These are phyloP conservation scores for Anthoscopus minutus DNA, from an alignment of 2,113 vertebrate species.

Conservation along the genomic window DNA sequence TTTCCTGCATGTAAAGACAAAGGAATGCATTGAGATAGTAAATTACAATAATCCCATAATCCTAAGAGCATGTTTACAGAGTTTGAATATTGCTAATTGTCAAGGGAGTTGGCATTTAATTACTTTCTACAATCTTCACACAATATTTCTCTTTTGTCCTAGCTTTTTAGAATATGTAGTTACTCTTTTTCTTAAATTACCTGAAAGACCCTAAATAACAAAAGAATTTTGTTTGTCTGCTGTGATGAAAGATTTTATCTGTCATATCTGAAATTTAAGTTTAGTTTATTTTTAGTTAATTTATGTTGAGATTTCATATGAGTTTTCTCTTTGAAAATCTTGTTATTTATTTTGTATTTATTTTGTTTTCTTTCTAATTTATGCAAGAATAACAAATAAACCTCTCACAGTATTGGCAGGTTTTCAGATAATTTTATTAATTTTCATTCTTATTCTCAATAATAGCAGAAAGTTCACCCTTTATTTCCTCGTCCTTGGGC, in stretches of 20 bases:
- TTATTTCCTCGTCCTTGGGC: neutral
- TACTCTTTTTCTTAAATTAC: neutral
- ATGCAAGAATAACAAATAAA: neutral
- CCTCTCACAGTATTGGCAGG: neutral
- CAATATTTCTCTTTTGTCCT: conserved; percentile 28
- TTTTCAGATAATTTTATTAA: neutral
- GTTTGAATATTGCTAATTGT: conserved; percentile 35
- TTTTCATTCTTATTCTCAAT: neutral
- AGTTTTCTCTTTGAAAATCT: neutral
- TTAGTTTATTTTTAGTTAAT: conserved; percentile 32
- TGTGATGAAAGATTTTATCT: neutral
- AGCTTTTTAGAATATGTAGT: neutral
- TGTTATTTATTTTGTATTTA: neutral
- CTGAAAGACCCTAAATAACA: neutral
- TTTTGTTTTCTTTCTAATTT: neutral
- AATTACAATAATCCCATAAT: conserved; percentile 58
- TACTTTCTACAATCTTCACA: neutral
- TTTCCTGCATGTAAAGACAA: conserved; percentile 31
- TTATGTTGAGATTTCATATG: neutral
- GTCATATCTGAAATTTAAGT: neutral
- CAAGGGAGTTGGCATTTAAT: conserved; percentile 31
- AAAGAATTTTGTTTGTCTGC: neutral
- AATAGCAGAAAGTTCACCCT: neutral
- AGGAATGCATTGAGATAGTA: conserved; percentile 27
- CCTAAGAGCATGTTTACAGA: conserved; percentile 40